Percentiles rank a stretch among this genome's conserved stretches.
Evolutionary conservation across 2,888 invertebrate species (phyloP).

Genomic region (Ornithoptera alexandrae): DNA sequence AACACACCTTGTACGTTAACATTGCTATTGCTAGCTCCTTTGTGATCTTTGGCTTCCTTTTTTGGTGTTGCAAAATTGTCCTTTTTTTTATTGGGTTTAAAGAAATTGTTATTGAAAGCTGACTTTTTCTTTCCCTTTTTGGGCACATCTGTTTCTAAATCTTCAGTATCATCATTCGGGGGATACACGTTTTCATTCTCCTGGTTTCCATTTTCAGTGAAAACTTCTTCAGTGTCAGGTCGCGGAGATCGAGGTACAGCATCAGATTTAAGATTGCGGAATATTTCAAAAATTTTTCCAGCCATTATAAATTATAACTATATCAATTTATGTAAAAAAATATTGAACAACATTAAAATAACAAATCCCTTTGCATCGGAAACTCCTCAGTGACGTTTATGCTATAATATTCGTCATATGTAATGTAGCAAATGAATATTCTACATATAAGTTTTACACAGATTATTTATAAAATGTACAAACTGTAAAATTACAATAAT

Average conservation of each 20-base stretch:
- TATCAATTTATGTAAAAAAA: neutral
- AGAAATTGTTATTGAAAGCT: slow-evolving; percentile 30
- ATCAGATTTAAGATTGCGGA: slow-evolving; percentile 73
- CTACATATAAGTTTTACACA: neutral
- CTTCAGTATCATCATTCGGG: slow-evolving; percentile 28
- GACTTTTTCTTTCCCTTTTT: slow-evolving; percentile 28
- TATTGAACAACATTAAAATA: neutral
- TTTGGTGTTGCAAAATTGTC: slow-evolving; percentile 27
- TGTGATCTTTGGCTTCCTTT: slow-evolving; percentile 39
- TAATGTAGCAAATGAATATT: neutral
- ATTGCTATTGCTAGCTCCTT: slow-evolving; percentile 43
- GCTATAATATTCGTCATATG: neutral
- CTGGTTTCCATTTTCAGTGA: slow-evolving; percentile 35
- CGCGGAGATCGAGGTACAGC: slow-evolving; percentile 75
- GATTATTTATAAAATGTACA: neutral
- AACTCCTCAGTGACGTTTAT: neutral
- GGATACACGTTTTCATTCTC: slow-evolving; percentile 44
- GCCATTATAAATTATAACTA: slow-evolving; percentile 38
- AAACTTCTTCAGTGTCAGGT: slow-evolving; percentile 35
- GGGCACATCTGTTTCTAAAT: slow-evolving; percentile 34
- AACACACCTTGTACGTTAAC: slow-evolving; percentile 64
- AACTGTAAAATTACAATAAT: too few relatives aligned
- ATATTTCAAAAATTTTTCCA: slow-evolving; percentile 59
- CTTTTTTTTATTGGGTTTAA: slow-evolving; percentile 42
- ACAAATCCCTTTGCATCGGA: neutral